Percentiles rank a stretch among this genome's conserved stretches.
Evolutionary conservation across 2,888 invertebrate species (phyloP).

Genomic region (Luffia ferchaultella): DNA sequence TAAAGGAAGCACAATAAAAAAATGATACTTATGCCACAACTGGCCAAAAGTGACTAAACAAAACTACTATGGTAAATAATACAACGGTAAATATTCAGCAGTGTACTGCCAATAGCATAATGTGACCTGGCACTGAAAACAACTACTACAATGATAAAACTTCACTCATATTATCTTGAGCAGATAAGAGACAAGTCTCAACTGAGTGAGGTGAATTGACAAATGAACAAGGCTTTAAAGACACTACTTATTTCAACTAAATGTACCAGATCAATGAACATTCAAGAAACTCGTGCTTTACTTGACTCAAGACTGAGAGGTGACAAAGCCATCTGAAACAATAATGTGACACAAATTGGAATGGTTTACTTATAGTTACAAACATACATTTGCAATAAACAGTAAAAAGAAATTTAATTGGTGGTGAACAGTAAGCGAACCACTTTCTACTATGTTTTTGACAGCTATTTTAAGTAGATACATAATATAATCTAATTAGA

Average conservation of each 20-base stretch:
- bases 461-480: no score
- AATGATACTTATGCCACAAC: constrained; percentile 6
- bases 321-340: constrained; percentile 49
- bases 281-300: constrained; percentile 46
- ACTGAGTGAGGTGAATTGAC: neutral
- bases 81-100: neutral
- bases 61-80: neutral
- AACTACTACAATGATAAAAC: neutral
- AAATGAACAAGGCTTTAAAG: neutral
- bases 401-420: no score
- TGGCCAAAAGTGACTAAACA: neutral
- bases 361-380: no score
- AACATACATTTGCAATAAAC: no score
- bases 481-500: no score
- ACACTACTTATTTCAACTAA: neutral
- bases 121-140: neutral
- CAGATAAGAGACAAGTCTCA: neutral
- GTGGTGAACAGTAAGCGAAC: no score
- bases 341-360: no score
- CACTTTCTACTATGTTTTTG: no score
- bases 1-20: constrained; percentile 15
- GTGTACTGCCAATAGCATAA: neutral
- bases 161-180: neutral
- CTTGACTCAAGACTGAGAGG: constrained; percentile 34
- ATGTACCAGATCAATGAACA: constrained; percentile 2